Percentiles rank a stretch among this genome's conserved stretches.
Evolutionary conservation across 2,888 invertebrate genomes (phyloP).

Genomic region (Petrophora chlorosata): DNA sequence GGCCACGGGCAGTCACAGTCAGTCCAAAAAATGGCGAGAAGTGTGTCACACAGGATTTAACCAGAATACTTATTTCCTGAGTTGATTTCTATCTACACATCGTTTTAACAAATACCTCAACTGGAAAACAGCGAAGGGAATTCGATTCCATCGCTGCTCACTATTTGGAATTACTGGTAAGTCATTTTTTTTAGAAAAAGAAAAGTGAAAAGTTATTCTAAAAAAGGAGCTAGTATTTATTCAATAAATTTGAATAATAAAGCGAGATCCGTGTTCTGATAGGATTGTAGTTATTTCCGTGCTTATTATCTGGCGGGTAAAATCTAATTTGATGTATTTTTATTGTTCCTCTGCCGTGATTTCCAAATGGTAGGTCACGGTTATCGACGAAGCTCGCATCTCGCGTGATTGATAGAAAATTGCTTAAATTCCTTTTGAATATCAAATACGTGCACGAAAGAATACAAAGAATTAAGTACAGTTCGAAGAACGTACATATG

Average conservation of each 20-base stretch:
- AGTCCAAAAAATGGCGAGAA: constrained; percentile 65
- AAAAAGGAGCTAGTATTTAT: constrained; percentile 26
- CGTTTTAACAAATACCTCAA: constrained; percentile 5
- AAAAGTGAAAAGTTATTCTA: constrained; percentile 28
- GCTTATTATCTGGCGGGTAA: constrained; percentile 28
- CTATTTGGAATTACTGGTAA: constrained; percentile 24
- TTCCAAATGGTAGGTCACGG: constrained; percentile 25
- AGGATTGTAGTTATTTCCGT: constrained; percentile 42
- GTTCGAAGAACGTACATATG: too few species aligned
- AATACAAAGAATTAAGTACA: background rate
- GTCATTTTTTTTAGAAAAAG: constrained; percentile 10
- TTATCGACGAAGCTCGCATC: background rate
- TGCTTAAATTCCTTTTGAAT: background rate
- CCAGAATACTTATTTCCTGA: constrained; percentile 40
- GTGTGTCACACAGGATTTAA: constrained; percentile 55
- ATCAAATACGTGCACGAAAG: background rate
- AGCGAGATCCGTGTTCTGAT: constrained; percentile 45
- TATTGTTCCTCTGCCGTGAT: constrained; percentile 15
- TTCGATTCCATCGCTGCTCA: background rate
- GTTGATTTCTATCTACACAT: constrained; percentile 2
- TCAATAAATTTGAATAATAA: constrained; percentile 55
- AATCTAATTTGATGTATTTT: constrained; percentile 38
- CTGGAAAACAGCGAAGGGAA: constrained; percentile 8
- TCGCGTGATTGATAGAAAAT: constrained; percentile 13
- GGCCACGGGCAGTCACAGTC: constrained; percentile 31